Evolutionary conservation across 2,113 vertebrate genomes (phyloP).

Genomic region (Nannospalax galili): DNA sequence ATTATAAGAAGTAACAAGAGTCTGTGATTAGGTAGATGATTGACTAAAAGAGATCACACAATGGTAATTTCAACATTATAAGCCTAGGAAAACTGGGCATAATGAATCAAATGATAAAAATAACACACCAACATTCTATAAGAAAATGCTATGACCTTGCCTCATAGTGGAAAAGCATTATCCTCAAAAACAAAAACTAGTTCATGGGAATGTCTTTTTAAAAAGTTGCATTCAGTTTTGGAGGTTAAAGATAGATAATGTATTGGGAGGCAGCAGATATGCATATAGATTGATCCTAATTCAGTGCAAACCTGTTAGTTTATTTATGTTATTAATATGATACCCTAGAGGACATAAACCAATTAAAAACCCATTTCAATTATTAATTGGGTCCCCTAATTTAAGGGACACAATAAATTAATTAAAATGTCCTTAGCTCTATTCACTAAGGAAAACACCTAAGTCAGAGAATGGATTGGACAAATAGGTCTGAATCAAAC

Average conservation of each 20-base stretch:
- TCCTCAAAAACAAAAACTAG: constrained; percentile 1
- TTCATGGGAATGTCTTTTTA: constrained; percentile 34
- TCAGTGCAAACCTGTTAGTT: constrained; percentile 77
- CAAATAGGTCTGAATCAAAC: constrained; percentile 50
- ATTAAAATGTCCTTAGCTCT: constrained; percentile 76
- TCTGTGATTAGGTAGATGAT: background rate
- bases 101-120: background rate
- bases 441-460: constrained; percentile 75
- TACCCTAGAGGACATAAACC: constrained; percentile 81
- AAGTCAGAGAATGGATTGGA: constrained; percentile 58
- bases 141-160: constrained; percentile 71
- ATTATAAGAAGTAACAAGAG: background rate
- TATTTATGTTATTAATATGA: constrained; percentile 81
- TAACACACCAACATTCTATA: background rate
- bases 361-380: constrained; percentile 83
- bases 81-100: background rate
- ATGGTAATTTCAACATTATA: background rate
- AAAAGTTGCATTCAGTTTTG: constrained; percentile 70
- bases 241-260: constrained; percentile 75
- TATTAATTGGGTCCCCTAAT: constrained; percentile 81
- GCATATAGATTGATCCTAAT: constrained; percentile 79
- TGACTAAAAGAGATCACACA: background rate
- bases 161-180: constrained; percentile 51
- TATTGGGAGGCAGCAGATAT: constrained; percentile 68
- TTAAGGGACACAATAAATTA: constrained; percentile 83